These are phyloP conservation scores for Drosophila suzukii DNA, from an alignment of 1,140 invertebrate species.

Conservation along the genomic window DNA sequence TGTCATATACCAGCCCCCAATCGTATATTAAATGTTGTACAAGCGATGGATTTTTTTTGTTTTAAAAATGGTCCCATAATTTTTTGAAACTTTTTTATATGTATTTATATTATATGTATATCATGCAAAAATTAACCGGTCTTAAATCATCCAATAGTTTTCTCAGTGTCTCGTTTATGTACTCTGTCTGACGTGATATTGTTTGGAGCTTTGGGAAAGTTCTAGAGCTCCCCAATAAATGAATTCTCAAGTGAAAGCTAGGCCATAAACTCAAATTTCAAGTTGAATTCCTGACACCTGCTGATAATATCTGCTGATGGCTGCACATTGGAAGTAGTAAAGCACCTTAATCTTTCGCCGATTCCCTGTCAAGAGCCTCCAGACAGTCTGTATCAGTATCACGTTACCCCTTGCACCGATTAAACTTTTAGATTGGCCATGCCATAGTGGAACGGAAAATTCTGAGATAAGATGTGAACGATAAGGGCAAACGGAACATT, in stretches of 20 bases:
- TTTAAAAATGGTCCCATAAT: too few relatives aligned
- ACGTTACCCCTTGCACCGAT: neutral
- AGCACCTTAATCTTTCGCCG: constrained; percentile 17
- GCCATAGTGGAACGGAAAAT: constrained; percentile 34
- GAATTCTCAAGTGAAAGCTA: constrained; percentile 21
- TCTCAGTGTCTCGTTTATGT: constrained; percentile 17
- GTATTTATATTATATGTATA: too few relatives aligned
- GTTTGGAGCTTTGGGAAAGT: constrained; percentile 18
- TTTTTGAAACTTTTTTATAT: too few relatives aligned
- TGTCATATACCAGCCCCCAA: too few relatives aligned
- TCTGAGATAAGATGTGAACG: constrained; percentile 72
- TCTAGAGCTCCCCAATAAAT: constrained; percentile 7
- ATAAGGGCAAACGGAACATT: constrained; percentile 48
- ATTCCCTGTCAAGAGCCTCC: constrained; percentile 27
- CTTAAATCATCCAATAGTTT: neutral
- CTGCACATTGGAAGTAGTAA: constrained; percentile 5
- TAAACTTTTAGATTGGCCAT: constrained; percentile 29
- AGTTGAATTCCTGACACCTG: constrained; percentile 12
- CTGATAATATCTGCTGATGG: constrained; percentile 23
- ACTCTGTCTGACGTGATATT: constrained; percentile 30
- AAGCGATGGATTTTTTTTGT: too few relatives aligned
- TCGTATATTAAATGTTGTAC: too few relatives aligned
- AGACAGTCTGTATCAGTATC: constrained; percentile 5
- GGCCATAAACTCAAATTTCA: constrained; percentile 1
- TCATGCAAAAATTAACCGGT: too few relatives aligned